Evolutionary conservation across 2,888 invertebrate genomes (phyloP).

Genomic region (Eubasilissa splendida): DNA sequence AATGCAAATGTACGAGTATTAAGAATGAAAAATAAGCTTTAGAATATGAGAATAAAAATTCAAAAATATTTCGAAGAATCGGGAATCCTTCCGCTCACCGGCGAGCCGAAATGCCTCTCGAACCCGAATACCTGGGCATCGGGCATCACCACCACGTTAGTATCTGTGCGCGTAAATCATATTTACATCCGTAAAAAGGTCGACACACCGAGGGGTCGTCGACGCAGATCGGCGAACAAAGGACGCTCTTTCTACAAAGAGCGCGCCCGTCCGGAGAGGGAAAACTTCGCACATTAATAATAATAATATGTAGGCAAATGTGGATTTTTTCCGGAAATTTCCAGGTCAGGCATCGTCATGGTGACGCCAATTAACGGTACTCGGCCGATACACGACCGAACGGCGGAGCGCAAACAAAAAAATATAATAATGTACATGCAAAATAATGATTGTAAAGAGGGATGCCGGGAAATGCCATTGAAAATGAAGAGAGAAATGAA

Average conservation of each 20-base stretch:
- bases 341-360: slow-evolving; percentile 10
- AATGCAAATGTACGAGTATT: too few species aligned
- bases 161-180: not conserved
- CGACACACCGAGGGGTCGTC: slow-evolving; percentile 36
- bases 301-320: not conserved
- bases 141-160: not conserved
- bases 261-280: slow-evolving; percentile 1
- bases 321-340: not conserved
- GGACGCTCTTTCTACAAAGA: slow-evolving; percentile 38
- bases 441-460: too few species aligned
- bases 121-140: not conserved
- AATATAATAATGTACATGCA: too few species aligned
- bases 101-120: not conserved
- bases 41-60: too few species aligned
- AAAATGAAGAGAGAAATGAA: too few species aligned
- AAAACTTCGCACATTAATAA: not conserved
- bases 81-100: too few species aligned
- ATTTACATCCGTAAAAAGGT: slow-evolving; percentile 30
- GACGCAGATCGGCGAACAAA: slow-evolving; percentile 37
- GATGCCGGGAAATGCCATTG: too few species aligned
- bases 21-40: not conserved
- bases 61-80: too few species aligned
- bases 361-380: slow-evolving; percentile 28
- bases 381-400: too few species aligned
- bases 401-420: too few species aligned